Conservation (phyloP, 2,113 vertebrate genomes). For the Eudyptes chrysolophus region DNA sequence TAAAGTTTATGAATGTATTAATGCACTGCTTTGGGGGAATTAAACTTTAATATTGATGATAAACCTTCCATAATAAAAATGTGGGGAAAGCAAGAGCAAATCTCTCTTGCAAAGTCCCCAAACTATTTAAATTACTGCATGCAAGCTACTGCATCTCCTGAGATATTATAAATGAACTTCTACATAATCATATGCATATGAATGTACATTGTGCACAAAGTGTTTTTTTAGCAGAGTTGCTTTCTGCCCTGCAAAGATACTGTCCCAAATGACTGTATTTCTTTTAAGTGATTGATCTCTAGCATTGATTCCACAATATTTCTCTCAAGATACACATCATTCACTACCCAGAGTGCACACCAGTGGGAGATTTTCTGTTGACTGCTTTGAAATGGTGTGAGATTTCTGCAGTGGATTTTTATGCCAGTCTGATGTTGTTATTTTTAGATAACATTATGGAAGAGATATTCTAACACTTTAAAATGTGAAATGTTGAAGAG, state of each 20-base stretch:
- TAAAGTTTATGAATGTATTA: constrained; percentile 78
- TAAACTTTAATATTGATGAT: constrained; percentile 79
- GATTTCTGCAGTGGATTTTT: not conserved
- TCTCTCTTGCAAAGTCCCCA: constrained; percentile 43
- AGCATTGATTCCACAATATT: constrained; percentile 1
- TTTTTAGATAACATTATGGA: not conserved
- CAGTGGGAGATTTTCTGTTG: not conserved
- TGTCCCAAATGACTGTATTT: constrained; percentile 22
- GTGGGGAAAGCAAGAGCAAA: constrained; percentile 50
- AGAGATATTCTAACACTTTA: not conserved
- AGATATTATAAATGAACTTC: not conserved
- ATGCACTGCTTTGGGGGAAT: constrained; percentile 74
- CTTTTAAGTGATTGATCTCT: constrained; percentile 36
- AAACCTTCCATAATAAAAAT: constrained; percentile 76
- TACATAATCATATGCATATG: not conserved
- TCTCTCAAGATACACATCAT: not conserved
- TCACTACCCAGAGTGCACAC: not conserved
- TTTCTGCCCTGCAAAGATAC: constrained; percentile 9
- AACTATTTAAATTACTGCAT: constrained; percentile 51
- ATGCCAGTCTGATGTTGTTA: not conserved
- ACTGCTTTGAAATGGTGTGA: not conserved
- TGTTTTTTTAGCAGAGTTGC: not conserved
- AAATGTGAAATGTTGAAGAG: not conserved
- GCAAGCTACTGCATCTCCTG: not conserved
- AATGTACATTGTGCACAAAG: not conserved